Percentiles rank a stretch among this genome's conserved stretches.
Conservation (phyloP, 2,888 invertebrate species). For the Dynastes hyllus region DNA sequence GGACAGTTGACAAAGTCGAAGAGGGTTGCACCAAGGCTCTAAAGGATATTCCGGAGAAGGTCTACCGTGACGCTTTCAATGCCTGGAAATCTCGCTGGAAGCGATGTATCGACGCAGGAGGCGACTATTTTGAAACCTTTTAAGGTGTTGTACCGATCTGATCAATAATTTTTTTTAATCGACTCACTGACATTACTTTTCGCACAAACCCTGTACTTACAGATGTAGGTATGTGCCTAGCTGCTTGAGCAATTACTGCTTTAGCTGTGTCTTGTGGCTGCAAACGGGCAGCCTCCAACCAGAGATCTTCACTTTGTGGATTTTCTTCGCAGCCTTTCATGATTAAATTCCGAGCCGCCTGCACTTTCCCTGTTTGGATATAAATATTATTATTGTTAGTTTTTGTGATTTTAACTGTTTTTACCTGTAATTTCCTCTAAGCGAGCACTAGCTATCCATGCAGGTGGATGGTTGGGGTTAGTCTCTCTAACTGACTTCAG, state of each 20-base stretch:
- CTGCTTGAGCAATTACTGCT: slow-evolving; percentile 97
- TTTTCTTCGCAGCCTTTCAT: slow-evolving; percentile 99
- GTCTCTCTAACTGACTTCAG: slow-evolving; percentile 97
- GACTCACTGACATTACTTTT: too few species aligned
- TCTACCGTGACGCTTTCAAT: too few species aligned
- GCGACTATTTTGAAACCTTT: too few species aligned
- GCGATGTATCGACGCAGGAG: too few species aligned
- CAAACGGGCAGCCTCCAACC: slow-evolving; percentile 96
- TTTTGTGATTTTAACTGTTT: not conserved
- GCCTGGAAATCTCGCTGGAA: too few species aligned
- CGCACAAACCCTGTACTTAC: slow-evolving; percentile 67
- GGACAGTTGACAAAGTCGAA: too few species aligned
- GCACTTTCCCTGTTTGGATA: slow-evolving; percentile 79
- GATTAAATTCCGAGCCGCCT: slow-evolving; percentile 96
- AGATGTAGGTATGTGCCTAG: slow-evolving; percentile 94
- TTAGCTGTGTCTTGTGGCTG: slow-evolving; percentile 96
- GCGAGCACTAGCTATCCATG: slow-evolving; percentile 99
- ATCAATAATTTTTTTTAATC: too few species aligned
- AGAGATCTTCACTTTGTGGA: slow-evolving; percentile 96
- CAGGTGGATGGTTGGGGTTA: slow-evolving; percentile 99
- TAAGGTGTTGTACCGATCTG: too few species aligned
- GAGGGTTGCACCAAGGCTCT: too few species aligned
- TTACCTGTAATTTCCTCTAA: slow-evolving; percentile 85
- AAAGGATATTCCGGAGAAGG: too few species aligned
- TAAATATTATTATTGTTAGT: slow-evolving; percentile 22